Conservation (phyloP, 2,113 vertebrate genomes). For the Datnioides undecimradiatus region DNA sequence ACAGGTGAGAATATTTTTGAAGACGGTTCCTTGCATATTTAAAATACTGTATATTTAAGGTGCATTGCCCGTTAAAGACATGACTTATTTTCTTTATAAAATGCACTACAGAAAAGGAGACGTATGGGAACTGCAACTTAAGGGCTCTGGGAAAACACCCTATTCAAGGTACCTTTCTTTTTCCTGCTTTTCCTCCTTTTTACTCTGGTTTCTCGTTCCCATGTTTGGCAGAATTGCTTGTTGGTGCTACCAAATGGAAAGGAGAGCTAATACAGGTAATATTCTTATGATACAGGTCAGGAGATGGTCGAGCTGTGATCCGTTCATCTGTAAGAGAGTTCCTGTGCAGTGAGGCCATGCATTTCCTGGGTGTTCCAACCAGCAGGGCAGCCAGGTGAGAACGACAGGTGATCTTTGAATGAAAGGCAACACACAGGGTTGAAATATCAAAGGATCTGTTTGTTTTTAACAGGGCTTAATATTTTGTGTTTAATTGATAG, state of each 20-base stretch:
- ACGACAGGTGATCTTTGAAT: background rate
- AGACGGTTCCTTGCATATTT: background rate
- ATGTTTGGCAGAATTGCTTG: background rate
- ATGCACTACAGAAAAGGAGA: conserved; percentile 80
- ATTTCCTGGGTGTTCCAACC: conserved; percentile 86
- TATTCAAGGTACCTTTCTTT: conserved; percentile 82
- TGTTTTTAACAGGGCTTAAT: background rate
- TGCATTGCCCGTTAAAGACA: background rate
- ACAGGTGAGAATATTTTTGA: conserved; percentile 78
- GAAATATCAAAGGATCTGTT: too few species aligned
- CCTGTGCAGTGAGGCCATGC: conserved; percentile 88
- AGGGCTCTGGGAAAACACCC: conserved; percentile 89
- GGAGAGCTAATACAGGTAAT: background rate
- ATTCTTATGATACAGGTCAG: conserved; percentile 71
- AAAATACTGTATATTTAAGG: background rate
- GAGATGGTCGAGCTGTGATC: conserved; percentile 87
- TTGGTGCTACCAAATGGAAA: background rate
- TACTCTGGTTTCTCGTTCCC: background rate
- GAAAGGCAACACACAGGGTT: background rate
- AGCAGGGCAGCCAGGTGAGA: conserved; percentile 87
- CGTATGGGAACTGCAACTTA: conserved; percentile 88
- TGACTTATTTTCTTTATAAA: background rate
- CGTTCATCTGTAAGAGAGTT: conserved; percentile 88
- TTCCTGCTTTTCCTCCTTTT: background rate
- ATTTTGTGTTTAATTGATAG: too few species aligned